These are phyloP conservation scores for Timema cristinae DNA, from an alignment of 2,888 invertebrate genomes.

Conservation along the genomic window DNA sequence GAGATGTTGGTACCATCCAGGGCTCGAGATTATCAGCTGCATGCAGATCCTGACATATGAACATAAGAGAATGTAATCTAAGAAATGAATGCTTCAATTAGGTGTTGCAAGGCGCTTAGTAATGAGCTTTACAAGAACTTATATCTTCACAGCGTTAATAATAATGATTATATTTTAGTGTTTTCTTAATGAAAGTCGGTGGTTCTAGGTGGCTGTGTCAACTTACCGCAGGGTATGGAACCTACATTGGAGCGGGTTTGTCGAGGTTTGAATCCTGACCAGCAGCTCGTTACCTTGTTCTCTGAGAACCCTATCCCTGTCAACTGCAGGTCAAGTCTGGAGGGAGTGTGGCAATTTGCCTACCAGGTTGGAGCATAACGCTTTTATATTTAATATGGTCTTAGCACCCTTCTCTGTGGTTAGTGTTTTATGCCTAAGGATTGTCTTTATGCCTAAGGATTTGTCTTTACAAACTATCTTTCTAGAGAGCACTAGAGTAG, in stretches of 20 bases:
- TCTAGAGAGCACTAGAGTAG: too few relatives aligned
- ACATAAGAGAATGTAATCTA: too few relatives aligned
- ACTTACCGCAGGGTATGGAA: constrained; percentile 57
- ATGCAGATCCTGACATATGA: too few relatives aligned
- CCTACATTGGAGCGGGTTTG: constrained; percentile 77
- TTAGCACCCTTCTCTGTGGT: too few relatives aligned
- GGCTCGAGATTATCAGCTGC: too few relatives aligned
- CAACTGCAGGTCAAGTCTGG: constrained; percentile 86
- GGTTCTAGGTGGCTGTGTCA: constrained; percentile 65
- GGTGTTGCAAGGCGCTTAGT: too few relatives aligned
- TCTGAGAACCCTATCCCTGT: constrained; percentile 86
- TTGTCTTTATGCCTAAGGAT: too few relatives aligned
- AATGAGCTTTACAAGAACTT: not conserved
- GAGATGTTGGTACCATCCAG: too few relatives aligned
- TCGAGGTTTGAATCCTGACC: constrained; percentile 66
- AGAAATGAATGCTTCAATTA: too few relatives aligned
- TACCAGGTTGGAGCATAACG: constrained; percentile 56
- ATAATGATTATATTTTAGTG: constrained; percentile 1
- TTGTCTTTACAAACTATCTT: too few relatives aligned
- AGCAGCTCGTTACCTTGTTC: constrained; percentile 79
- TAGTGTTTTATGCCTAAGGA: too few relatives aligned
- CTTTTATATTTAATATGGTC: too few relatives aligned
- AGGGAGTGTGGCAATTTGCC: constrained; percentile 96
- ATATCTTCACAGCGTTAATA: constrained; percentile 1
- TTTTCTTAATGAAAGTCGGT: constrained; percentile 24